These are phyloP conservation scores for Pocota personata DNA, from an alignment of 2,888 invertebrate species.

Conservation along the genomic window DNA sequence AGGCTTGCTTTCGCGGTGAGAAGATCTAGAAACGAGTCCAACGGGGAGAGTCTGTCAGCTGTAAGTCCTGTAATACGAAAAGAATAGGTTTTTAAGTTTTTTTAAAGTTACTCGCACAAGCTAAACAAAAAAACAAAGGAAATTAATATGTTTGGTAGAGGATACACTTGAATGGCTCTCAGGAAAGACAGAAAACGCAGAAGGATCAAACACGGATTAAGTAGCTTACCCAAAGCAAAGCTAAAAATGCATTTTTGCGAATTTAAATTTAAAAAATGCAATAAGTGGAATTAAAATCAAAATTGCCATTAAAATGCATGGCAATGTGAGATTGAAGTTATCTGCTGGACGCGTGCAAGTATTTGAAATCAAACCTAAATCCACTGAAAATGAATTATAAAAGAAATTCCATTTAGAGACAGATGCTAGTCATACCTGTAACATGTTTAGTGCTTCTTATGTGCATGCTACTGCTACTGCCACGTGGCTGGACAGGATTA, in stretches of 20 bases:
- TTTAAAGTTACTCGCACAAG: not conserved
- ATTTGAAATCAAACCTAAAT: constrained; percentile 33
- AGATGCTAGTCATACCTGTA: constrained; percentile 34
- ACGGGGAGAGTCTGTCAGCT: constrained; percentile 89
- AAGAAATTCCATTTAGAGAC: not conserved
- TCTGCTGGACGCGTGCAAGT: not conserved
- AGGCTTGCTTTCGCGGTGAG: constrained; percentile 94
- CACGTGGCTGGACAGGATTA: constrained; percentile 83
- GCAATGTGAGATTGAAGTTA: constrained; percentile 9
- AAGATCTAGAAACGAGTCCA: constrained; percentile 93
- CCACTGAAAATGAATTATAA: constrained; percentile 29
- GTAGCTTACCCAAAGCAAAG: constrained; percentile 48
- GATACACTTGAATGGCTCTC: not conserved
- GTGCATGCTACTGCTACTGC: constrained; percentile 74
- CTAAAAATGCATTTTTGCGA: constrained; percentile 1
- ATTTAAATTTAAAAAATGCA: constrained; percentile 39
- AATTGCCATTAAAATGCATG: constrained; percentile 35
- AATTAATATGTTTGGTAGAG: not conserved
- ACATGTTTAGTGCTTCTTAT: constrained; percentile 52
- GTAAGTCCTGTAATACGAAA: constrained; percentile 85
- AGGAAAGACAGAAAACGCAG: constrained; percentile 6
- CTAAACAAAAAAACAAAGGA: not conserved
- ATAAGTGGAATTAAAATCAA: constrained; percentile 55
- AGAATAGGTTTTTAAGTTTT: not conserved
- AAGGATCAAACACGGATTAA: not conserved